These are phyloP conservation scores for Medauroidea extradentata DNA, from an alignment of 1,140 invertebrate species.

Conservation along the genomic window DNA sequence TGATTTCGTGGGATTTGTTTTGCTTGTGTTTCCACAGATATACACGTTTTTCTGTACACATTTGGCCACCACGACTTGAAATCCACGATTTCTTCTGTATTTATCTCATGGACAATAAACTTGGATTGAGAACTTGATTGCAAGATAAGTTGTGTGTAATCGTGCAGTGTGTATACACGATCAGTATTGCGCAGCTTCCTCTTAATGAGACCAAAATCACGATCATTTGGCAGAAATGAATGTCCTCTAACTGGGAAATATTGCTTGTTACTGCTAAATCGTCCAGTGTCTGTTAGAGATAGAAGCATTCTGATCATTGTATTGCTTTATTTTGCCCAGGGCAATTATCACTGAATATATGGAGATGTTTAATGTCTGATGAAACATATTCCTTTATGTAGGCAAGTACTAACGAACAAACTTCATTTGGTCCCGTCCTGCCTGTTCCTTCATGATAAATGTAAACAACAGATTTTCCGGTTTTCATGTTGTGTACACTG, in stretches of 20 bases:
- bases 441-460: constrained; percentile 13
- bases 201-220: too few species aligned
- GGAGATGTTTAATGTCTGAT: background rate
- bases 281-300: background rate
- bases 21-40: too few species aligned
- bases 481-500: constrained; percentile 11
- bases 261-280: background rate
- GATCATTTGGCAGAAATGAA: background rate
- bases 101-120: too few species aligned
- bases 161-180: too few species aligned
- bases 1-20: too few species aligned
- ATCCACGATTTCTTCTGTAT: too few species aligned
- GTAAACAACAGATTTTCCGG: background rate
- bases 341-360: background rate
- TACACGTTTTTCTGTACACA: too few species aligned
- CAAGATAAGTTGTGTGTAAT: too few species aligned
- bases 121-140: too few species aligned
- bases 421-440: constrained; percentile 14
- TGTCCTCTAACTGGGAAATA: constrained; percentile 1
- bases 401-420: constrained; percentile 8
- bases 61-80: too few species aligned
- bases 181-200: too few species aligned
- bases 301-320: too few species aligned
- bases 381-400: constrained; percentile 6
- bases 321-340: background rate